Evolutionary conservation across 2,113 vertebrate species (phyloP).

Genomic region (Xenopus tropicalis): DNA sequence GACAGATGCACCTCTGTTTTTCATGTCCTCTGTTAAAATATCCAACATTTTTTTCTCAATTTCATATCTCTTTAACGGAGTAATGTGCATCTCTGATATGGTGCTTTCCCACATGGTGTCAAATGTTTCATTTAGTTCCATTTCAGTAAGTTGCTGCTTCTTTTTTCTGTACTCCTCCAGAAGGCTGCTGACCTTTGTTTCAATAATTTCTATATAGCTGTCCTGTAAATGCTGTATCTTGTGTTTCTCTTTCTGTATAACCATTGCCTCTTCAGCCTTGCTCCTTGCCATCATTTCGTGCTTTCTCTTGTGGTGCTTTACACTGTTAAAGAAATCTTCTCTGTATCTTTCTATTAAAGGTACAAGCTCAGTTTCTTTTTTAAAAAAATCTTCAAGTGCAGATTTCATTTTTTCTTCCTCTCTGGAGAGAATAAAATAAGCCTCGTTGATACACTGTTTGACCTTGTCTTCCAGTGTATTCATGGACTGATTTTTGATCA

Average conservation of each 20-base stretch:
- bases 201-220: too few relatives aligned
- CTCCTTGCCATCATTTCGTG: not conserved
- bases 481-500: constrained; percentile 44
- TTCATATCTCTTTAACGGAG: constrained; percentile 51
- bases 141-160: too few relatives aligned
- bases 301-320: not conserved
- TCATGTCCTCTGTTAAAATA: constrained; percentile 41
- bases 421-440: constrained; percentile 10
- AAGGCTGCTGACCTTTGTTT: too few relatives aligned
- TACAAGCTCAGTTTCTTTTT: too few relatives aligned
- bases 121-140: too few relatives aligned
- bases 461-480: constrained; percentile 9
- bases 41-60: constrained; percentile 52
- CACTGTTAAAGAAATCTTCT: constrained; percentile 41
- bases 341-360: too few relatives aligned
- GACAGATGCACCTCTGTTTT: constrained; percentile 17
- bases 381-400: too few relatives aligned
- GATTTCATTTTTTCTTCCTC: constrained; percentile 24
- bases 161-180: too few relatives aligned
- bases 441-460: not conserved
- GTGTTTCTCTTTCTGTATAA: too few relatives aligned
- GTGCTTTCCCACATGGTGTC: not conserved
- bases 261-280: too few relatives aligned
- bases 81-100: constrained; percentile 31
- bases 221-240: too few relatives aligned